Percentiles rank a stretch among this genome's conserved stretches.
phyloP scores from a whole-genome alignment of 2,113 vertebrate genomes.

The Scopus umbretta region DNA sequence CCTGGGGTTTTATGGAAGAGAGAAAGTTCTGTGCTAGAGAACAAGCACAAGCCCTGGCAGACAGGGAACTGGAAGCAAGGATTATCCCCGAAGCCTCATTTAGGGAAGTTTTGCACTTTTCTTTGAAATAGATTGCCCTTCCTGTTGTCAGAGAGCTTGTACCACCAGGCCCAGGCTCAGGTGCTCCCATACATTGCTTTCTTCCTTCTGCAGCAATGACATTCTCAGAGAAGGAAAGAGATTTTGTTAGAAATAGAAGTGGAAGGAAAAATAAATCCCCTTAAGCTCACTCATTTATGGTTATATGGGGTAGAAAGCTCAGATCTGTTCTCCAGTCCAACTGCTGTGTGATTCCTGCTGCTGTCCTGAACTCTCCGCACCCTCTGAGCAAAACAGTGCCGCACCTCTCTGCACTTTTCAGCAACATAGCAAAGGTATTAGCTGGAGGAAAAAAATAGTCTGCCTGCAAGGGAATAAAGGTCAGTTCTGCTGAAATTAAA shows the following conservation, averaged over 20 bases:
- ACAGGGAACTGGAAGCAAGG: not conserved
- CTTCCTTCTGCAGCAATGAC: not conserved
- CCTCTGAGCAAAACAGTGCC: not conserved
- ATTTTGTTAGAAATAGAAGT: not conserved
- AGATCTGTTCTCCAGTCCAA: not conserved
- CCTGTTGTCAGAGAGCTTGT: not conserved
- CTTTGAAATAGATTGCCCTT: not conserved
- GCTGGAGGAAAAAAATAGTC: not conserved
- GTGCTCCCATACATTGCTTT: not conserved
- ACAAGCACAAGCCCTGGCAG: not conserved
- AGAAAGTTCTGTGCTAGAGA: not conserved
- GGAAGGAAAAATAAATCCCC: not conserved
- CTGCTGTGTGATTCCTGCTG: not conserved
- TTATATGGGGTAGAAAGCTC: not conserved
- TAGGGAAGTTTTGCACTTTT: not conserved
- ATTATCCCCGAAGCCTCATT: not conserved
- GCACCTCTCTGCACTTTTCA: not conserved
- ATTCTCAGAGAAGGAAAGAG: not conserved
- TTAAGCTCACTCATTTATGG: not conserved
- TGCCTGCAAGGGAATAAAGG: constrained; percentile 22
- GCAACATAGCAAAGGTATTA: not conserved
- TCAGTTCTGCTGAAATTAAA: constrained; percentile 54
- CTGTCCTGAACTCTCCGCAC: not conserved
- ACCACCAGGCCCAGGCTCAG: not conserved
- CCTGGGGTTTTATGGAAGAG: not conserved